phyloP scores from a whole-genome alignment of 2,888 invertebrate genomes.

The Himalopsyche tibetana region DNA sequence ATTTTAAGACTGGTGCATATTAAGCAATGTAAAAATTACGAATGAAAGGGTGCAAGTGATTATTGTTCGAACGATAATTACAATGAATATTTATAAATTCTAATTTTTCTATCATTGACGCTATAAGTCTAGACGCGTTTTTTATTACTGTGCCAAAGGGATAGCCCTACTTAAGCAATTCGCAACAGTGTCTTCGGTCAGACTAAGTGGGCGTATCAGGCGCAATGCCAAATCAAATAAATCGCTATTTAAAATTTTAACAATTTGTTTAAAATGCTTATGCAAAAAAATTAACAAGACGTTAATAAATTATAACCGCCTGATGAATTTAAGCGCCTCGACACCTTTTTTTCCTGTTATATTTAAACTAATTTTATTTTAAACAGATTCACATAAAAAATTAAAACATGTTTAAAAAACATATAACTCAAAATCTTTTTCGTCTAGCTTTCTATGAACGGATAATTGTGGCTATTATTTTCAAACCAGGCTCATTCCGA shows the following conservation, averaged over 20 bases:
- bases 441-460: too few relatives aligned
- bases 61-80: too few relatives aligned
- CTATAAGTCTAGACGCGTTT: neutral
- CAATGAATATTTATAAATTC: too few relatives aligned
- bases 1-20: too few relatives aligned
- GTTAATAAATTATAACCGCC: neutral
- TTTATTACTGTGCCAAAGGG: neutral
- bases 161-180: slow-evolving; percentile 23
- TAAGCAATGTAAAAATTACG: too few relatives aligned
- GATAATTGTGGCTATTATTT: too few relatives aligned
- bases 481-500: too few relatives aligned
- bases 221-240: slow-evolving; percentile 22
- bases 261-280: neutral
- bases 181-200: slow-evolving; percentile 14
- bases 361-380: neutral
- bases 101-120: too few relatives aligned
- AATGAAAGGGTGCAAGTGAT: too few relatives aligned
- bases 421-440: too few relatives aligned
- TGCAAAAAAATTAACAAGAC: neutral
- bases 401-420: too few relatives aligned
- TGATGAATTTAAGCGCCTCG: slow-evolving; percentile 7
- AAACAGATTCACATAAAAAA: neutral
- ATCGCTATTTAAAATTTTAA: slow-evolving; percentile 31
- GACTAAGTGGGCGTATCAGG: slow-evolving; percentile 6
- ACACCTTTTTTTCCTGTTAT: neutral